These are phyloP conservation scores for Oscheius sp. DNA, from an alignment of 2,888 invertebrate genomes.

Conservation along the genomic window DNA sequence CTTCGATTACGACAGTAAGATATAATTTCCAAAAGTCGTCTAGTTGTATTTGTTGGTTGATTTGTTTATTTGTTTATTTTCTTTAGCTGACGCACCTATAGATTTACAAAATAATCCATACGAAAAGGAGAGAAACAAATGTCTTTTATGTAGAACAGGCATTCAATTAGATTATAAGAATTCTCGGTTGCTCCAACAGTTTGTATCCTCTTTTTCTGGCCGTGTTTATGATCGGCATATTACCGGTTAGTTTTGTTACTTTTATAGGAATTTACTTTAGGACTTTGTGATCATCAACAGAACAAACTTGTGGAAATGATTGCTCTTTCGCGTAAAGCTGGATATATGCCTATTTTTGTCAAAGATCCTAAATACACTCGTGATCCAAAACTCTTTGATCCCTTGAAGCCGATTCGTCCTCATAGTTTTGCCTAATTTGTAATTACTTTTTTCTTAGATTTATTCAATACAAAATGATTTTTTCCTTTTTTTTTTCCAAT, in stretches of 20 bases:
- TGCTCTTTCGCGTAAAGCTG: constrained; percentile 70
- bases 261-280: too few species aligned
- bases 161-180: constrained; percentile 76
- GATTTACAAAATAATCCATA: constrained; percentile 58
- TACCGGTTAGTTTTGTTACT: constrained; percentile 76
- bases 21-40: background rate
- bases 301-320: constrained; percentile 41
- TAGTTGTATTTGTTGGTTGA: background rate
- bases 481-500: too few species aligned
- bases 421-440: constrained; percentile 64
- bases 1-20: background rate
- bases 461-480: too few species aligned
- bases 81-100: constrained; percentile 52
- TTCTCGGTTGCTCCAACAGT: constrained; percentile 80
- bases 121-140: constrained; percentile 54
- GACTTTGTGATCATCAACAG: constrained; percentile 78
- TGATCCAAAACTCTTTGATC: constrained; percentile 90
- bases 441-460: constrained; percentile 4
- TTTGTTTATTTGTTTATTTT: background rate
- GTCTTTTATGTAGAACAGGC: constrained; percentile 62
- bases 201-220: constrained; percentile 93
- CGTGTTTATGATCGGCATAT: constrained; percentile 89
- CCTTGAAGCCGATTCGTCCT: constrained; percentile 78
- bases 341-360: constrained; percentile 81
- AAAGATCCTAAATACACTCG: constrained; percentile 83